Conservation (phyloP, 2,113 vertebrate genomes). For the Solenodon paradoxus region DNA sequence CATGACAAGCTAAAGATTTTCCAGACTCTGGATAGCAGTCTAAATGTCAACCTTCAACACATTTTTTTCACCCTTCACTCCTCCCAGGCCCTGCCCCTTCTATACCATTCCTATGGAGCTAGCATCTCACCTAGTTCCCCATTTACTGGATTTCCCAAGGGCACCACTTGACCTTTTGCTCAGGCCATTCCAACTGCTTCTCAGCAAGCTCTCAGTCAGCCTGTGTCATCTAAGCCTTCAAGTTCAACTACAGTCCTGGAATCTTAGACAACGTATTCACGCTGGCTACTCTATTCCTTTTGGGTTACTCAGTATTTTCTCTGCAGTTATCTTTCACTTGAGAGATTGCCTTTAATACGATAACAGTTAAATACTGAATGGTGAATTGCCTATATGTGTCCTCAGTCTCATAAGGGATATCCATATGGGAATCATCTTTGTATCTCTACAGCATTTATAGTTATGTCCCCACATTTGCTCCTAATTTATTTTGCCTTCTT, state of each 20-base stretch:
- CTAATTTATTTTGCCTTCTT: background rate
- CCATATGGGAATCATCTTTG: background rate
- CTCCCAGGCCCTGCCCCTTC: background rate
- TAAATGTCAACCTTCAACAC: background rate
- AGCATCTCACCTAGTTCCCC: background rate
- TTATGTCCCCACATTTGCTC: background rate
- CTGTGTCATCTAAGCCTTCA: background rate
- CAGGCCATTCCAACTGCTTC: background rate
- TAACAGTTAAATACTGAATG: background rate
- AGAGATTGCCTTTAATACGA: background rate
- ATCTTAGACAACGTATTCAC: background rate
- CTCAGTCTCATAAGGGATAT: background rate
- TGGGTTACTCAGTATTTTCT: background rate
- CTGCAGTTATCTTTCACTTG: background rate
- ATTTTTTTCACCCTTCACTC: background rate
- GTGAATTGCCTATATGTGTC: background rate
- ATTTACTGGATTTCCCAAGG: background rate
- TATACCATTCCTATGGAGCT: background rate
- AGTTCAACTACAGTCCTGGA: background rate
- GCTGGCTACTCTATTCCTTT: background rate
- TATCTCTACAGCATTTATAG: background rate
- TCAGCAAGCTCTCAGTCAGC: background rate
- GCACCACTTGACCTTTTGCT: background rate
- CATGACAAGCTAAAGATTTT: background rate
- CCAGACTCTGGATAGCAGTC: background rate